These are phyloP conservation scores for Callimorpha dominula DNA, from an alignment of 2,888 invertebrate species.

Conservation along the genomic window DNA sequence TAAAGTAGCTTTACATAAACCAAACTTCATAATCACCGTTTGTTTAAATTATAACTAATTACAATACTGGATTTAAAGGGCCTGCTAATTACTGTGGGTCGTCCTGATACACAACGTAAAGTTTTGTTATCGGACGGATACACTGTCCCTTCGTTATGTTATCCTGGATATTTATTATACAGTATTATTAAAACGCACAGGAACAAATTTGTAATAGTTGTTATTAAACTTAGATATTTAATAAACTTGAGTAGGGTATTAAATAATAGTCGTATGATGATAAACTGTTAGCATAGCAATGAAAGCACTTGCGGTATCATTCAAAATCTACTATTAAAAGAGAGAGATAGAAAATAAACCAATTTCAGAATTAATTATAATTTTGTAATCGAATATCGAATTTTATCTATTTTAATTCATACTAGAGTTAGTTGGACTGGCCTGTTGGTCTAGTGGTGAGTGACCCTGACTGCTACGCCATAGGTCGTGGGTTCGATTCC, in stretches of 20 bases:
- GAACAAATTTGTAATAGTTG: too few species aligned
- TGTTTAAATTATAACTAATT: not conserved
- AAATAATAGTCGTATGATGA: too few species aligned
- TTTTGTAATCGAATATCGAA: too few species aligned
- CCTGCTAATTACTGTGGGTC: conserved; percentile 10
- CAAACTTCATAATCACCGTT: not conserved
- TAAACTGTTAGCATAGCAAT: not conserved
- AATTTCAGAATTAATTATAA: too few species aligned
- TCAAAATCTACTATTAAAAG: not conserved
- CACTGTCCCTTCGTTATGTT: not conserved
- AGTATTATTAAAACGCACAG: not conserved
- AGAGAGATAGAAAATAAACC: too few species aligned
- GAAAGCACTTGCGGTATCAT: not conserved
- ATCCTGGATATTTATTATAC: not conserved
- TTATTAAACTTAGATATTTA: not conserved
- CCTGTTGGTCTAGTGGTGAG: too few species aligned
- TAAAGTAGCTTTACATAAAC: not conserved
- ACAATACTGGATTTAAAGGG: conserved; percentile 16
- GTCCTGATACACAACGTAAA: conserved; percentile 3
- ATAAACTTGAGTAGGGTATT: too few species aligned
- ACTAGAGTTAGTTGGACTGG: too few species aligned
- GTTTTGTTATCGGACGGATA: conserved; percentile 5
- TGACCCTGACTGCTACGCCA: too few species aligned
- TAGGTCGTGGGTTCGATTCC: too few species aligned
- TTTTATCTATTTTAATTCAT: too few species aligned